Evolutionary conservation across 2,113 vertebrate genomes (phyloP).

Genomic region (Gracilinanus agilis): DNA sequence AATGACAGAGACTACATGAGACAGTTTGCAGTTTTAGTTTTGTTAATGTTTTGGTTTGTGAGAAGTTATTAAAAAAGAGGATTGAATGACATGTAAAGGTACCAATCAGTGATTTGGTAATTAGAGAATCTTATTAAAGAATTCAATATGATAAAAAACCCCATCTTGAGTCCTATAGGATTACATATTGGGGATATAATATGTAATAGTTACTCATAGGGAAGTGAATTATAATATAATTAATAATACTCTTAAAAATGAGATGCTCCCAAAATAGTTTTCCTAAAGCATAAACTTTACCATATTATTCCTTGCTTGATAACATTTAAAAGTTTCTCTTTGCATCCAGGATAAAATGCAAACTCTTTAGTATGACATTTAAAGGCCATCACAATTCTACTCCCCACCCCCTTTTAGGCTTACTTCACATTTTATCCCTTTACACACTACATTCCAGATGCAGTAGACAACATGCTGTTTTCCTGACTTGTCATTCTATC

Average conservation of each 20-base stretch:
- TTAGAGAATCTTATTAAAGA: not conserved
- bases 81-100: not conserved
- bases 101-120: not conserved
- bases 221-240: not conserved
- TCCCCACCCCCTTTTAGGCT: not conserved
- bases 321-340: not conserved
- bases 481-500: not conserved
- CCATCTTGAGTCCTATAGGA: not conserved
- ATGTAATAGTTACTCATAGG: not conserved
- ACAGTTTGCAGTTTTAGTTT: not conserved
- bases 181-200: not conserved
- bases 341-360: not conserved
- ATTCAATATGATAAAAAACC: not conserved
- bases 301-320: not conserved
- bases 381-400: not conserved
- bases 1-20: constrained; percentile 3
- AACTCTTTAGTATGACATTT: not conserved
- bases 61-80: not conserved
- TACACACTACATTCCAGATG: not conserved
- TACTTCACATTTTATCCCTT: not conserved
- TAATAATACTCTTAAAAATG: not conserved
- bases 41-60: constrained; percentile 28
- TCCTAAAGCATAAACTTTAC: not conserved
- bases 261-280: not conserved
- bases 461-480: not conserved